A percentile compares a stretch with the other conserved stretches of the same genome.
phyloP scores from a whole-genome alignment of 2,797 vertebrate genomes.

The Sebastes umbrosus region DNA sequence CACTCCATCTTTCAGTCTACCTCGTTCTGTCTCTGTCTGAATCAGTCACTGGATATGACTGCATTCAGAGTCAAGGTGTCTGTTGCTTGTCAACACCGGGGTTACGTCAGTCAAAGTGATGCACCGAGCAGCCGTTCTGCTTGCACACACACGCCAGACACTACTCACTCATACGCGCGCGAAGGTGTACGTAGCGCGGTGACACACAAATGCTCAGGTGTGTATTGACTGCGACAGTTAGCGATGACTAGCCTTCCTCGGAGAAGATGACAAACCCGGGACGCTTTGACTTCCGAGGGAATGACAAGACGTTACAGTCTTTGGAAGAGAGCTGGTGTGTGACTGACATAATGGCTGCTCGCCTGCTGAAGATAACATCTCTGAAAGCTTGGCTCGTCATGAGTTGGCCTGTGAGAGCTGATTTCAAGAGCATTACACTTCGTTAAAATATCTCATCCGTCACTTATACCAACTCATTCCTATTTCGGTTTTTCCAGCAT shows the following conservation, averaged over 20 bases:
- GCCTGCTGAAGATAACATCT: constrained; percentile 58
- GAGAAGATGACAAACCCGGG: constrained; percentile 77
- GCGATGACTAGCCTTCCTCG: constrained; percentile 77
- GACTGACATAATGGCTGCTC: constrained; percentile 75
- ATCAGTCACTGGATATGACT: constrained; percentile 82
- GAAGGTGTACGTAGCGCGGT: constrained; percentile 62
- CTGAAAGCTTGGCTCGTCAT: constrained; percentile 57
- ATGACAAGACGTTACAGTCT: constrained; percentile 75
- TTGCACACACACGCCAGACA: constrained; percentile 81
- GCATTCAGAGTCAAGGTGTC: constrained; percentile 82
- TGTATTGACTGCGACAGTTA: constrained; percentile 80
- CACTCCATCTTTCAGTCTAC: constrained; percentile 73
- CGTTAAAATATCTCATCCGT: neutral
- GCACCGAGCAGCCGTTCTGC: constrained; percentile 84
- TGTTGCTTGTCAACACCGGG: constrained; percentile 82
- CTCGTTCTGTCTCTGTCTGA: constrained; percentile 74
- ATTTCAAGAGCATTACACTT: constrained; percentile 45
- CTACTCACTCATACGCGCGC: constrained; percentile 64
- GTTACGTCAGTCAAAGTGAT: constrained; percentile 83
- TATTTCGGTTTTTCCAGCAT: constrained; percentile 11
- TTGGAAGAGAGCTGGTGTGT: constrained; percentile 71
- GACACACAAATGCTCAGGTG: constrained; percentile 80
- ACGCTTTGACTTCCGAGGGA: constrained; percentile 71
- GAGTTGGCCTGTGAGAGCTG: constrained; percentile 36
- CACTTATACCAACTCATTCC: neutral